Percentiles rank a stretch among this genome's conserved stretches.
Conservation (phyloP, 1,140 invertebrate species). For the Ptiloglossa arizonensis region DNA sequence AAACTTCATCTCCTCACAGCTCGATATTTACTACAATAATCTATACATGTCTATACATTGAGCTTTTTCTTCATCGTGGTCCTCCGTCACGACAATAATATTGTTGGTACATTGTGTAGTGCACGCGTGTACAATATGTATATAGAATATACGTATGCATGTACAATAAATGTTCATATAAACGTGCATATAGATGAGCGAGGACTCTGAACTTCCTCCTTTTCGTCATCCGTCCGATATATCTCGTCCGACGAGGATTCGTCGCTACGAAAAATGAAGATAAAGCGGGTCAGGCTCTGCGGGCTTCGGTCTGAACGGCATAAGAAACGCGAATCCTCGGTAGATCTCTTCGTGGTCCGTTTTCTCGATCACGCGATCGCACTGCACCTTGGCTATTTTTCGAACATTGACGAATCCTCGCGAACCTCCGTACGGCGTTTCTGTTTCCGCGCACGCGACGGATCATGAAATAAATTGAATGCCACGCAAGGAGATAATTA, state of each 20-base stretch:
- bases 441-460: neutral
- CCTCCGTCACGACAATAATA: slow-evolving; percentile 21
- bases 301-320: slow-evolving; percentile 10
- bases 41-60: slow-evolving; percentile 58
- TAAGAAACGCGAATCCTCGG: neutral
- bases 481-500: too few species aligned
- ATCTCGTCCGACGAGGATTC: slow-evolving; percentile 37
- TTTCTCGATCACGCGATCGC: neutral
- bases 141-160: slow-evolving; percentile 5
- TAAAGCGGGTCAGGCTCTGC: slow-evolving; percentile 15
- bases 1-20: slow-evolving; percentile 6
- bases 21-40: slow-evolving; percentile 27
- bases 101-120: slow-evolving; percentile 14
- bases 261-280: slow-evolving; percentile 22
- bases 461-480: slow-evolving; percentile 1
- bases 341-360: neutral
- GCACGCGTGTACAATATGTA: slow-evolving; percentile 9
- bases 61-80: slow-evolving; percentile 38
- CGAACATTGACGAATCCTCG: slow-evolving; percentile 6
- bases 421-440: neutral
- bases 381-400: too few species aligned
- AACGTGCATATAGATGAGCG: slow-evolving; percentile 2
- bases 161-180: slow-evolving; percentile 30
- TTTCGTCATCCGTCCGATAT: slow-evolving; percentile 44
- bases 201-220: slow-evolving; percentile 64